Percentiles rank a stretch among this genome's conserved stretches.
These are phyloP conservation scores for Sminthopsis crassicaudata DNA, from an alignment of 2,113 vertebrate species.

Conservation along the genomic window DNA sequence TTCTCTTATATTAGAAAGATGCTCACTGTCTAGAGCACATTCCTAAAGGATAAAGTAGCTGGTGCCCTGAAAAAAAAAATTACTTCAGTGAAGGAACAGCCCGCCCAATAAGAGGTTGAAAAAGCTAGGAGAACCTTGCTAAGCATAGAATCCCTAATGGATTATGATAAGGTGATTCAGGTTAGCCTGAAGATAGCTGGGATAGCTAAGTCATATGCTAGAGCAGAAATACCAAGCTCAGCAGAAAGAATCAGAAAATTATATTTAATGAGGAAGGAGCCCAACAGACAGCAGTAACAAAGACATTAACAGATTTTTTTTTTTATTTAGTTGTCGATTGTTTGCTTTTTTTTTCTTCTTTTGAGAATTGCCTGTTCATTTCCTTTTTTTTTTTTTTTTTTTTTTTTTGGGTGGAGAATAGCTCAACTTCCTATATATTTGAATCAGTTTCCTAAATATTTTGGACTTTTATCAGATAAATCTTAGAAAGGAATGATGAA, in stretches of 20 bases:
- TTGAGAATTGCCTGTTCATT: too few species aligned
- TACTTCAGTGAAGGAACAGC: background rate
- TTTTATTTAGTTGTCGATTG: too few species aligned
- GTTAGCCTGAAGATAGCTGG: background rate
- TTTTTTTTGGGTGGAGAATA: too few species aligned
- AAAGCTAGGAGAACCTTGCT: background rate
- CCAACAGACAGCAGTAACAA: background rate
- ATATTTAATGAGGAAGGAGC: background rate
- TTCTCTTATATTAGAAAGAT: background rate
- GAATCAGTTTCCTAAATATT: too few species aligned
- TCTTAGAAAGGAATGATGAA: too few species aligned
- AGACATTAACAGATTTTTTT: background rate
- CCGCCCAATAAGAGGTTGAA: background rate
- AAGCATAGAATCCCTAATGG: background rate
- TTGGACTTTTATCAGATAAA: too few species aligned
- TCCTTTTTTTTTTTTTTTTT: too few species aligned
- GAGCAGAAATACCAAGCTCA: background rate
- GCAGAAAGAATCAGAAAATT: background rate
- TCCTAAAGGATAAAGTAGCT: background rate
- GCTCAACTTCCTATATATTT: too few species aligned
- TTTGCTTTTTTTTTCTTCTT: too few species aligned
- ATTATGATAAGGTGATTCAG: background rate
- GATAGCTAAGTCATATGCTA: background rate
- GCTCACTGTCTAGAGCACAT: background rate
- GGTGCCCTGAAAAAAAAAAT: background rate